These are phyloP conservation scores for Xylota sylvarum DNA, from an alignment of 2,888 invertebrate genomes.

Conservation along the genomic window DNA sequence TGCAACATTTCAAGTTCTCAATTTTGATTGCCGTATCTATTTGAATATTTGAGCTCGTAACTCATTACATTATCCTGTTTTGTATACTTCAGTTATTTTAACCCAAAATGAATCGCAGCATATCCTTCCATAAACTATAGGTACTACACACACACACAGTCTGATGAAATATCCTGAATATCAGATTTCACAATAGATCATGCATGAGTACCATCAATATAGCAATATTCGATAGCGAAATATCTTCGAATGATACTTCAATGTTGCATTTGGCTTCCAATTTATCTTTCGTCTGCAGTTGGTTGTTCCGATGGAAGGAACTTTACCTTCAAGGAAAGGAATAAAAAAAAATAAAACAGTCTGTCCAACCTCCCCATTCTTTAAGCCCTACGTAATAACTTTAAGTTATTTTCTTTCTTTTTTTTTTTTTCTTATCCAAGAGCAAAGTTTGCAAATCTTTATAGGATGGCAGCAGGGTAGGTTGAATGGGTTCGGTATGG, in stretches of 20 bases:
- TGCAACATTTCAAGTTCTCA: not conserved
- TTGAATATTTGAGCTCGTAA: constrained; percentile 56
- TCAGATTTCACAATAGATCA: constrained; percentile 60
- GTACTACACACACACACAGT: not conserved
- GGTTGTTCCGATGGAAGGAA: constrained; percentile 11
- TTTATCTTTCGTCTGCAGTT: constrained; percentile 58
- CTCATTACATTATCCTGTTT: constrained; percentile 55
- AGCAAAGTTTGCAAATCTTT: constrained; percentile 37
- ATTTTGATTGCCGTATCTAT: constrained; percentile 34
- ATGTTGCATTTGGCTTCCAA: constrained; percentile 57
- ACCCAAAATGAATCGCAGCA: constrained; percentile 39
- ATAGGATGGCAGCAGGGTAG: not conserved
- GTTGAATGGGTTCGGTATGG: not conserved
- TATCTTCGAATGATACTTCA: constrained; percentile 57
- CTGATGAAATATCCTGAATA: constrained; percentile 40
- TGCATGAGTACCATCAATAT: constrained; percentile 59
- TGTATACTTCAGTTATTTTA: constrained; percentile 31
- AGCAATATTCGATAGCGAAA: constrained; percentile 67
- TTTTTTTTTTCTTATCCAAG: constrained; percentile 17
- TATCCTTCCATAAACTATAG: constrained; percentile 20
- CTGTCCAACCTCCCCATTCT: not conserved
- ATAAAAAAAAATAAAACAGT: constrained; percentile 6
- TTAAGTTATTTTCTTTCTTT: not conserved
- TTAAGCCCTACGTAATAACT: constrained; percentile 10
- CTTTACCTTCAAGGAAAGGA: not conserved